Conservation (phyloP, 2,797 vertebrate genomes). For the Helostoma temminkii region DNA sequence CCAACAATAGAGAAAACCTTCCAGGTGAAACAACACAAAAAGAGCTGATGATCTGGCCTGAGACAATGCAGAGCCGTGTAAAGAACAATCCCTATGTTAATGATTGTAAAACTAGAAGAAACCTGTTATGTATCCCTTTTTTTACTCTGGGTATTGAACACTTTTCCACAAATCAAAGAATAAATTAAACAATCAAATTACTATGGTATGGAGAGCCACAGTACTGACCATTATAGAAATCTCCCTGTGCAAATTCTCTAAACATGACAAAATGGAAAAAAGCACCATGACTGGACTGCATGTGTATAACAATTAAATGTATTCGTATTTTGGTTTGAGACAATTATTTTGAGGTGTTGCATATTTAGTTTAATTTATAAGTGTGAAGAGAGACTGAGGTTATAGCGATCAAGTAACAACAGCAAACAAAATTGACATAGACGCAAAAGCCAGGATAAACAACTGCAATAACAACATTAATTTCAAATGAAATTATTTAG, state of each 20-base stretch:
- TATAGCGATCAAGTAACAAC: background rate
- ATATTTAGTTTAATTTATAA: too few species aligned
- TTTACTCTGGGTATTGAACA: background rate
- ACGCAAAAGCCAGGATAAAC: background rate
- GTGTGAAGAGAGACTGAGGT: too few species aligned
- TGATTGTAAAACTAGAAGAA: background rate
- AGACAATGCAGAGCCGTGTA: slow-evolving; percentile 1
- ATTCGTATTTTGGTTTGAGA: background rate
- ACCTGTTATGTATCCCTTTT: background rate
- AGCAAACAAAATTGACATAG: background rate
- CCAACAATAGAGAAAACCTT: slow-evolving; percentile 34
- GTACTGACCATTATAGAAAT: background rate
- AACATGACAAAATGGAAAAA: background rate
- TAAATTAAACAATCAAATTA: background rate
- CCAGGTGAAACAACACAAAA: slow-evolving; percentile 71
- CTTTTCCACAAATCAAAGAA: too few species aligned
- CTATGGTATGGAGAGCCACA: too few species aligned
- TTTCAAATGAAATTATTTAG: background rate
- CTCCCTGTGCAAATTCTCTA: background rate
- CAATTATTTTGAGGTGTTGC: too few species aligned
- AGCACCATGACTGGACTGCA: background rate
- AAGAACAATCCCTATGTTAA: slow-evolving; percentile 3
- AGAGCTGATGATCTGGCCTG: background rate
- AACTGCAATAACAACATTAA: background rate
- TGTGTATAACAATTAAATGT: background rate